These are phyloP conservation scores for Hyperoplus lanceolatus DNA, from an alignment of 2,797 vertebrate genomes.

Conservation along the genomic window DNA sequence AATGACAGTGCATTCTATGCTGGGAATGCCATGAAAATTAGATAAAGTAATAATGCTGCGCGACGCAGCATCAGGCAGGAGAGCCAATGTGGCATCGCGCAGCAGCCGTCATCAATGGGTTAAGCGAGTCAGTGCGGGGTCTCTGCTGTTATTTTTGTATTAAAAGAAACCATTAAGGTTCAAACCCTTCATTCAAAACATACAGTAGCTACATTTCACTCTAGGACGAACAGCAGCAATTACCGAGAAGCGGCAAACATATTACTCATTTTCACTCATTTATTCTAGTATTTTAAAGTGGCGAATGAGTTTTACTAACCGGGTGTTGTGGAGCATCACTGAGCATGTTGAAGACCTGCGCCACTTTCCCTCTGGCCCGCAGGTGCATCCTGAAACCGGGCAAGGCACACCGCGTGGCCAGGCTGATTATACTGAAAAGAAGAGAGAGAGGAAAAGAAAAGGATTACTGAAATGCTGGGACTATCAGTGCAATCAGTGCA, in stretches of 20 bases:
- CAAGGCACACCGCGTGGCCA: conserved; percentile 98
- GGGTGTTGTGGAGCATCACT: conserved; percentile 96
- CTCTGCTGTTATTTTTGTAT: too few species aligned
- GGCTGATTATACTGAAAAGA: conserved; percentile 94
- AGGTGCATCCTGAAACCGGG: conserved; percentile 99
- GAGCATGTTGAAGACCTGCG: conserved; percentile 98
- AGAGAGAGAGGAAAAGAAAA: conserved; percentile 18
- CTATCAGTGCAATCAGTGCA: not conserved
- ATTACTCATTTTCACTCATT: not conserved
- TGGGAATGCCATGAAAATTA: too few species aligned
- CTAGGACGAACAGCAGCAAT: not conserved
- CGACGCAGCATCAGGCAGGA: too few species aligned
- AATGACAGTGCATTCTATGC: too few species aligned
- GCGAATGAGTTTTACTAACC: conserved; percentile 79
- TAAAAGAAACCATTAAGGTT: too few species aligned
- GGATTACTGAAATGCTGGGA: not conserved
- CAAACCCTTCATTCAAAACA: too few species aligned
- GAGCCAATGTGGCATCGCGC: too few species aligned
- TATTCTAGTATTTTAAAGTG: not conserved
- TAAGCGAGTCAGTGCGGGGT: too few species aligned
- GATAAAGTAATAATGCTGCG: too few species aligned
- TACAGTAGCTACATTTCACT: too few species aligned
- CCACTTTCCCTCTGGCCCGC: conserved; percentile 96
- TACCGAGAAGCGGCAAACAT: not conserved
- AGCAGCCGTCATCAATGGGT: too few species aligned